phyloP scores from a whole-genome alignment of 53 echinoderm and acorn worm genomes.

The Hippasteria phrygiana region DNA sequence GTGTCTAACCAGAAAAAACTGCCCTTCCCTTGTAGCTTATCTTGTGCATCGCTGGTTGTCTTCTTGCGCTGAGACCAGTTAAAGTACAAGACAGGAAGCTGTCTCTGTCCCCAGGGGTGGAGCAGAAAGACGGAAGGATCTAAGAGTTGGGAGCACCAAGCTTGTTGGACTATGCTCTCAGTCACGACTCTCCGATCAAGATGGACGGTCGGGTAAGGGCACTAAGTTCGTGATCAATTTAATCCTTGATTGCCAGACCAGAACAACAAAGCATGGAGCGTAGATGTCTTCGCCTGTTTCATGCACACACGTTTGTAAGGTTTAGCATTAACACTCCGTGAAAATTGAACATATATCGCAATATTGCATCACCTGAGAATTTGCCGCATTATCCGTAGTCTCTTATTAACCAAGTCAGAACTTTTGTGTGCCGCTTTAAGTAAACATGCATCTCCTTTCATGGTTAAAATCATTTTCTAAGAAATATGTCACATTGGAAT shows the following conservation, averaged over 20 bases:
- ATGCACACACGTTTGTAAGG: background rate
- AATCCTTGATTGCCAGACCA: conserved; percentile 26
- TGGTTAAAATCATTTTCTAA: too few species aligned
- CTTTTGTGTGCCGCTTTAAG: too few species aligned
- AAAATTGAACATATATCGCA: background rate
- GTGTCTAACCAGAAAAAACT: too few species aligned
- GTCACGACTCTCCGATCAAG: conserved; percentile 31
- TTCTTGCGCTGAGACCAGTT: too few species aligned
- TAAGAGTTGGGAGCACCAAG: background rate
- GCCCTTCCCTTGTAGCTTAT: too few species aligned
- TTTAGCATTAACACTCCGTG: background rate
- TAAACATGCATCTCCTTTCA: too few species aligned
- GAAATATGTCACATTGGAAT: too few species aligned
- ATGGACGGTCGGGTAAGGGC: background rate
- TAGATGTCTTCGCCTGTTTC: background rate
- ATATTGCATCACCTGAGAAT: too few species aligned
- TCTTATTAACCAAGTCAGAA: too few species aligned
- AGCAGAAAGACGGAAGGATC: conserved; percentile 4
- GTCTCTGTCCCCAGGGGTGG: background rate
- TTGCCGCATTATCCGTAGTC: too few species aligned
- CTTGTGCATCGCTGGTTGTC: too few species aligned
- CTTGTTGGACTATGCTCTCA: background rate
- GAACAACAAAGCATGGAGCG: background rate
- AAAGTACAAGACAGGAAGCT: conserved; percentile 1
- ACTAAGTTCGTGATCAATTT: background rate